Conservation (phyloP, 2,113 vertebrate genomes). For the Calidris pygmaea region DNA sequence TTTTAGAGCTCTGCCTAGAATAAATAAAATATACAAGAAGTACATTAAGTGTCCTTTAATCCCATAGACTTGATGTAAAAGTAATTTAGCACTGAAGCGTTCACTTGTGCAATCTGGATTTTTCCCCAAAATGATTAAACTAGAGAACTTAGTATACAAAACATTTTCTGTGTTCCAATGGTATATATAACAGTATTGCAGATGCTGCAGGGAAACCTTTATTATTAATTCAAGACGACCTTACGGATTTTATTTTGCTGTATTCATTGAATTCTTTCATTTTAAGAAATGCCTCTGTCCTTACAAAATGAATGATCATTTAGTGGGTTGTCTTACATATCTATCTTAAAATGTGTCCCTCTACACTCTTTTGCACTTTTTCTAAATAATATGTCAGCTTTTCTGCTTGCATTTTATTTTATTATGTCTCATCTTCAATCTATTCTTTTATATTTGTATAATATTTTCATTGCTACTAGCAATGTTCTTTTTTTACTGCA, state of each 20-base stretch:
- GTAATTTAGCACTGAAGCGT: not conserved
- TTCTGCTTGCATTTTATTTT: not conserved
- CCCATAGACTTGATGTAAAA: not conserved
- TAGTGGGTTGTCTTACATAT: not conserved
- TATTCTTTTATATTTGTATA: not conserved
- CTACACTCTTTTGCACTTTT: not conserved
- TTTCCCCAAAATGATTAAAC: not conserved
- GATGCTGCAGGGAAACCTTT: not conserved
- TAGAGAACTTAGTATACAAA: not conserved
- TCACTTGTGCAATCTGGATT: not conserved
- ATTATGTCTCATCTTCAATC: not conserved
- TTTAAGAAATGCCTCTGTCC: not conserved
- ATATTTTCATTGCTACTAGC: conserved; percentile 5
- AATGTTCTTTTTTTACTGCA: not conserved
- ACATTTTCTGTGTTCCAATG: not conserved
- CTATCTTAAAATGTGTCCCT: not conserved
- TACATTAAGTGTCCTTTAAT: not conserved
- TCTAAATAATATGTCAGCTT: not conserved
- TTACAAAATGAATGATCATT: not conserved
- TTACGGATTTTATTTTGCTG: not conserved
- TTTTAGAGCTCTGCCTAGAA: not conserved
- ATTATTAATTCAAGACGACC: not conserved
- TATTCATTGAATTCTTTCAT: not conserved
- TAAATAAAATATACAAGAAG: not conserved
- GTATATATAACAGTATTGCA: not conserved